These are phyloP conservation scores for Drosophila antonietae DNA, from an alignment of 2,888 invertebrate genomes.

Conservation along the genomic window DNA sequence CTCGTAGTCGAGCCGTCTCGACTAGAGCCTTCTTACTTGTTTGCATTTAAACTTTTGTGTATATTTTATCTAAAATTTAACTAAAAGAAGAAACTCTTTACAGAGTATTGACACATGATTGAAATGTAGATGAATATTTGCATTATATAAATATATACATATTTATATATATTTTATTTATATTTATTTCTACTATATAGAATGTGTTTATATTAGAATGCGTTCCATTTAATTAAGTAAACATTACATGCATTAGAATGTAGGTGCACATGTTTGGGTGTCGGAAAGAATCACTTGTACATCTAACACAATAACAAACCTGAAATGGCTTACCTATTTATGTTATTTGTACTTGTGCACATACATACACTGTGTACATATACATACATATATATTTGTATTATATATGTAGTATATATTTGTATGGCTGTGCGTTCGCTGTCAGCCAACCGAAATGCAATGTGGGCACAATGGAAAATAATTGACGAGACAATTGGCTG, in stretches of 20 bases:
- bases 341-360: not conserved
- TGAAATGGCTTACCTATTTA: slow-evolving; percentile 2
- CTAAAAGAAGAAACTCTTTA: no score
- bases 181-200: no score
- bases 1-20: no score
- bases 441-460: slow-evolving; percentile 66
- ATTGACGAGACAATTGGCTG: slow-evolving; percentile 78
- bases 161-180: no score
- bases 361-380: not conserved
- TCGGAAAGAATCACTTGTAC: not conserved
- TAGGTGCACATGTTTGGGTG: not conserved
- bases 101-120: no score
- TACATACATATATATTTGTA: not conserved
- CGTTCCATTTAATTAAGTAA: no score
- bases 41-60: no score
- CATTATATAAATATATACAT: no score
- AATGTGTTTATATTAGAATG: no score
- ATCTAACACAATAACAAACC: not conserved
- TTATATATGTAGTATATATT: not conserved
- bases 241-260: not conserved
- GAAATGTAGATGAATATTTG: no score
- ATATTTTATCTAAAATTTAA: no score
- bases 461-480: slow-evolving; percentile 61
- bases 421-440: slow-evolving; percentile 9
- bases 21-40: no score